Evolutionary conservation across 2,888 invertebrate species (phyloP).

Genomic region (Ectropis crepuscularia): DNA sequence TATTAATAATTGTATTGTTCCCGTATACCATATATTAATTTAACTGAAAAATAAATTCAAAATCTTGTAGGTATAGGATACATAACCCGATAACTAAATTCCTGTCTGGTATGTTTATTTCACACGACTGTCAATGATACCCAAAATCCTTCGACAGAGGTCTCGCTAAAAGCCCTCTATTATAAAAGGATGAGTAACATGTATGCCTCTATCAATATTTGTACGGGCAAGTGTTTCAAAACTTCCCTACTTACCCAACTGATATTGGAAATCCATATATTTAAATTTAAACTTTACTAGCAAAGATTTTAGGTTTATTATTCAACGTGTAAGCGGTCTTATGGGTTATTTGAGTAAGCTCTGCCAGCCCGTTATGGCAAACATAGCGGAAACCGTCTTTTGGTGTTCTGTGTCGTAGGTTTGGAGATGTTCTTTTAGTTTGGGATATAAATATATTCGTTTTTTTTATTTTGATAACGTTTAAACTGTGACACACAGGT

Average conservation of each 20-base stretch:
- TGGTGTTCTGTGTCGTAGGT: conserved; percentile 20
- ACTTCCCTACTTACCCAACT: conserved; percentile 39
- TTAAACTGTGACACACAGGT: neutral
- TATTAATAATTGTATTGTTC: too few relatives aligned
- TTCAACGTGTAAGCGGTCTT: conserved; percentile 1
- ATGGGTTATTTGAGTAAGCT: conserved; percentile 37
- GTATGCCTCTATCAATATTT: conserved; percentile 54
- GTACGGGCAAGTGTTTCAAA: conserved; percentile 55
- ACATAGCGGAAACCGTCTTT: conserved; percentile 50
- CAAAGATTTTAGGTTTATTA: conserved; percentile 12
- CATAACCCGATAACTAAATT: too few relatives aligned
- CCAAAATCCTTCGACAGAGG: conserved; percentile 1
- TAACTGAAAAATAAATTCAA: too few relatives aligned
- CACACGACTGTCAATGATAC: neutral
- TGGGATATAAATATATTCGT: too few relatives aligned
- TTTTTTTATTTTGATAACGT: too few relatives aligned
- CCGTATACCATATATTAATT: too few relatives aligned
- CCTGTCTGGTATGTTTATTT: too few relatives aligned
- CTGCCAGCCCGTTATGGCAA: conserved; percentile 56
- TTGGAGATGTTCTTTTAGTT: neutral
- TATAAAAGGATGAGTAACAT: conserved; percentile 28
- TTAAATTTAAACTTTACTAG: conserved; percentile 28
- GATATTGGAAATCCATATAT: conserved; percentile 19
- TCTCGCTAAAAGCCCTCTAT: conserved; percentile 15
- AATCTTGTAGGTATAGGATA: too few relatives aligned